A percentile compares a stretch with the other conserved stretches of the same genome.
These are phyloP conservation scores for Lineus longissimus DNA, from an alignment of 1,140 invertebrate species.

Conservation along the genomic window DNA sequence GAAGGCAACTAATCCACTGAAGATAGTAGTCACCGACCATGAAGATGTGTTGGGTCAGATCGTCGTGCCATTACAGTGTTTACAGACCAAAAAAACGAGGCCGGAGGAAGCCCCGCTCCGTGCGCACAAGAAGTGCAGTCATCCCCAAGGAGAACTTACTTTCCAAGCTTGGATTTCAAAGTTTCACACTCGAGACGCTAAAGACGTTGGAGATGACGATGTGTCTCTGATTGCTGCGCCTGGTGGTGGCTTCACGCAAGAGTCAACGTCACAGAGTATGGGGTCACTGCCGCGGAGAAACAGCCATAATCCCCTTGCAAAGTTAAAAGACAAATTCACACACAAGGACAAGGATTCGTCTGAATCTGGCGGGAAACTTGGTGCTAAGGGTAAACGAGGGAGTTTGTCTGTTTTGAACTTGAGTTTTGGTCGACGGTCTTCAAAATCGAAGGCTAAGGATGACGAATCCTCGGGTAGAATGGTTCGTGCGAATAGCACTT, in stretches of 20 bases:
- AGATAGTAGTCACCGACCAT: conserved; percentile 47
- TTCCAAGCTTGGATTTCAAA: conserved; percentile 46
- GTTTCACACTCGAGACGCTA: conserved; percentile 12
- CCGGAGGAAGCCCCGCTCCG: conserved; percentile 30
- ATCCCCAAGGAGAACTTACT: conserved; percentile 40
- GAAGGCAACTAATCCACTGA: conserved; percentile 35
- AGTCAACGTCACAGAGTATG: too few relatives aligned
- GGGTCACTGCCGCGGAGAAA: neutral
- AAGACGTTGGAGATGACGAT: neutral
- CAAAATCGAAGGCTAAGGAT: neutral
- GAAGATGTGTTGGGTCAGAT: conserved; percentile 47
- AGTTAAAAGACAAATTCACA: conserved; percentile 3
- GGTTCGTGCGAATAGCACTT: neutral
- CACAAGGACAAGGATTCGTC: neutral
- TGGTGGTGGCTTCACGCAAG: neutral
- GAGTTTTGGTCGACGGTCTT: neutral
- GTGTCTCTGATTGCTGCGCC: neutral
- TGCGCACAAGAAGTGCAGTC: conserved; percentile 42
- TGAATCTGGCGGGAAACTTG: neutral
- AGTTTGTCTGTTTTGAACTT: neutral
- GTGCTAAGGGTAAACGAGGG: neutral
- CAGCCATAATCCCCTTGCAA: neutral
- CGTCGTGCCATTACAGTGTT: conserved; percentile 29
- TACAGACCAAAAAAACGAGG: conserved; percentile 31
- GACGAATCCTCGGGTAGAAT: neutral